These are phyloP conservation scores for Clavelina lepadiformis DNA, from an alignment of 23 tunicate genomes.

Conservation along the genomic window DNA sequence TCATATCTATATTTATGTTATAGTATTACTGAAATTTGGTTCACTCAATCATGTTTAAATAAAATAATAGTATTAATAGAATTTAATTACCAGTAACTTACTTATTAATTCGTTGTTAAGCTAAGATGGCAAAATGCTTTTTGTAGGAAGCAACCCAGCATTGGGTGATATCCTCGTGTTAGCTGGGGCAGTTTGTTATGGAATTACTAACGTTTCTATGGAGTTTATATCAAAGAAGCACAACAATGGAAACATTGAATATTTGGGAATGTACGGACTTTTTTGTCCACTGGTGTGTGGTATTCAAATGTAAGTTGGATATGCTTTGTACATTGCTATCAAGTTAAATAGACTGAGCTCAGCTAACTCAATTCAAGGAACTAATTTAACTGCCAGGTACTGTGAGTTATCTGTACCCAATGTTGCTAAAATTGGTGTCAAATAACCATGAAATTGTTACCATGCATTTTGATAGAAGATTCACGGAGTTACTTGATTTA, in stretches of 20 bases:
- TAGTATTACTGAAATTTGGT: too few species aligned
- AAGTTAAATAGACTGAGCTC: too few species aligned
- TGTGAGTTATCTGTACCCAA: too few species aligned
- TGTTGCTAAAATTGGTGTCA: too few species aligned
- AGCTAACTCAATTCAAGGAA: too few species aligned
- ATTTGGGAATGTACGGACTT: slow-evolving; percentile 79
- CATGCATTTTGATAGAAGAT: too few species aligned
- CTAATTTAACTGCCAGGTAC: neutral
- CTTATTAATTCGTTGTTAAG: neutral
- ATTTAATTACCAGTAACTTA: neutral
- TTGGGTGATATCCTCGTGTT: slow-evolving; percentile 80
- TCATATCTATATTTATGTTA: too few species aligned
- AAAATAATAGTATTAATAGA: neutral
- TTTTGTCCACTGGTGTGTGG: slow-evolving; percentile 69
- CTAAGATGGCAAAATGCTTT: too few species aligned
- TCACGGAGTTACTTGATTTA: too few species aligned
- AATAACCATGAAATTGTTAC: too few species aligned
- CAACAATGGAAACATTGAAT: slow-evolving; percentile 38
- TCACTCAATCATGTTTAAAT: too few species aligned
- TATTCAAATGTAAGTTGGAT: slow-evolving; percentile 58
- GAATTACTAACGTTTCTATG: slow-evolving; percentile 82
- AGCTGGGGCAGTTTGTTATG: slow-evolving; percentile 70
- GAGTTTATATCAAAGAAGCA: slow-evolving; percentile 64
- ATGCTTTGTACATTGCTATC: too few species aligned
- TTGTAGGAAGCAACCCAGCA: slow-evolving; percentile 54